Evolutionary conservation across 1,140 invertebrate species (phyloP), one percentile per base, ranked within the genome.

Genomic region (Himalopsyche phryganea): DNA sequence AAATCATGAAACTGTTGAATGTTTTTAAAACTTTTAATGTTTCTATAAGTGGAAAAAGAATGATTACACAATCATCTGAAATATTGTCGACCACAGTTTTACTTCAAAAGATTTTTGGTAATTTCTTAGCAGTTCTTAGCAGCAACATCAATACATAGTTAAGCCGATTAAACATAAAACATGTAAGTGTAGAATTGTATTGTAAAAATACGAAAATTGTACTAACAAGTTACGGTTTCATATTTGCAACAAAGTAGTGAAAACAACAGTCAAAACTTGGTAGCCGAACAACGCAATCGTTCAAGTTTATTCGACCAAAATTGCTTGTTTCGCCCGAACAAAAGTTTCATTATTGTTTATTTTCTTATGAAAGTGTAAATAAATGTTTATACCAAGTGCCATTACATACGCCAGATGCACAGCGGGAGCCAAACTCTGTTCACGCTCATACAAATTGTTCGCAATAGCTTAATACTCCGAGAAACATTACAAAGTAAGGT

Each of bases 291-390:
- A 47, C 35, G 20, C 35, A 51, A 50, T 52, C 19, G 56, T 59
- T 57, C 35, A 55, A 47, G 32, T 61, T 61, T 57, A 51, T 48
- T 35, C 42, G 50, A 57, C 47, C 36, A 11, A 62, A 62, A 62
- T 62, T 62, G 60, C 55, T 49, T 48, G 60, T 56, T 62, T 48
- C 49, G 53, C 49, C 32, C 18, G 28, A 10, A 45, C 35, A 44
- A 40, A 62, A 62, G 13, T 58, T 62, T 51, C 54, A 58, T 62
- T 53, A 53, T 58, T 57, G 60, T 58, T 57, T 57, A 58, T 54
- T 62, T 58, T 62, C 50, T 57, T 53, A 61, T 53, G 60, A 50
- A 60, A 62, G 42, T 58, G 60, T 62, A 53, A 62, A 61, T 61
- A 61, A 58, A 62, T 62, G 60, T 58, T 62, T 62, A 53, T 57